A percentile compares a stretch with the other conserved stretches of the same genome.
Evolutionary conservation across 1,140 invertebrate genomes (phyloP).

Genomic region (Neodiprion virginianus): DNA sequence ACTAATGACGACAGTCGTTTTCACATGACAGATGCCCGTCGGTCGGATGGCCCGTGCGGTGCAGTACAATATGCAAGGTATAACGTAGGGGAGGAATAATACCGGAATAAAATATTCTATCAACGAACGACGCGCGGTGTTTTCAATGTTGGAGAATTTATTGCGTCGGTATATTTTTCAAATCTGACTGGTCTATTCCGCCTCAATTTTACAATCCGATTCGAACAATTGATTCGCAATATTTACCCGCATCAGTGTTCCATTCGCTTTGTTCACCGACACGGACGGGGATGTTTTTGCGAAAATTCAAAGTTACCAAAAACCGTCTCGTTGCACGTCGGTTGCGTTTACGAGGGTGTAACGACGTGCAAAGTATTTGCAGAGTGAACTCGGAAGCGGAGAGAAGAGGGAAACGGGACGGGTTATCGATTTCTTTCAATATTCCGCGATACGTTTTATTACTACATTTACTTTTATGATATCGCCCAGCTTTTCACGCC

Average conservation of each 20-base stretch:
- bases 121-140: not conserved
- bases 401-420: not conserved
- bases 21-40: not conserved
- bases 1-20: constrained; percentile 5
- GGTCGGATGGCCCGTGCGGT: not conserved
- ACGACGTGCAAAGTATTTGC: not conserved
- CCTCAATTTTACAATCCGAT: no score
- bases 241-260: no score
- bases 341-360: not conserved
- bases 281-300: no score
- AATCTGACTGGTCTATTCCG: not conserved
- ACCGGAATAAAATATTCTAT: not conserved
- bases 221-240: no score
- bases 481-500: constrained; percentile 39
- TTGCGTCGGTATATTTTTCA: not conserved
- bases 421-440: constrained; percentile 43
- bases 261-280: no score
- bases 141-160: not conserved
- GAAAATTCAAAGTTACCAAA: not conserved
- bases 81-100: not conserved
- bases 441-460: constrained; percentile 45
- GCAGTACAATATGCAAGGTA: not conserved
- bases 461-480: constrained; percentile 46
- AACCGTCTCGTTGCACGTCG: not conserved
- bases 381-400: not conserved